phyloP scores from a whole-genome alignment of 2,113 vertebrate genomes.

The Sterna hirundo region DNA sequence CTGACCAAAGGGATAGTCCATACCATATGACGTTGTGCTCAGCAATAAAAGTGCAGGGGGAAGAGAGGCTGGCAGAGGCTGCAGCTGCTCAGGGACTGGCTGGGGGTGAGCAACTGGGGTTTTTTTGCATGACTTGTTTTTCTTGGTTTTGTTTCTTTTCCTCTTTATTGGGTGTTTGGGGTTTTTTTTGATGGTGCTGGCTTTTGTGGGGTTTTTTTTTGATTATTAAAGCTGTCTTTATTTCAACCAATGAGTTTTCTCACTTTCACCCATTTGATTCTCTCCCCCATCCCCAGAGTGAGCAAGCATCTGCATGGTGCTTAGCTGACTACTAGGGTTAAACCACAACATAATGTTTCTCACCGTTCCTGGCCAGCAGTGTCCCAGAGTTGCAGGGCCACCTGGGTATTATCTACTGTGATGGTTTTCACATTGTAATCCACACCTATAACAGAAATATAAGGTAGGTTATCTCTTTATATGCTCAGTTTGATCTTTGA shows the following conservation, averaged over 20 bases:
- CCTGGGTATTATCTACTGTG: slow-evolving; percentile 77
- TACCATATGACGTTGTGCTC: background rate
- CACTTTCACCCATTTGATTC: background rate
- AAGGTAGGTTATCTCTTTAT: background rate
- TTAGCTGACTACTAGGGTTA: background rate
- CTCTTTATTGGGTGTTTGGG: background rate
- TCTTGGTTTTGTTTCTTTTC: background rate
- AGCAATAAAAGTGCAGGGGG: background rate
- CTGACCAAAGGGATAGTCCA: background rate
- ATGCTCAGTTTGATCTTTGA: background rate
- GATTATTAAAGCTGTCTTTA: background rate
- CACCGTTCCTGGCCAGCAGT: slow-evolving; percentile 92
- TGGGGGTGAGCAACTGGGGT: background rate
- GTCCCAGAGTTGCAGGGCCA: slow-evolving; percentile 93
- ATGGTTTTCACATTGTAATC: slow-evolving; percentile 91
- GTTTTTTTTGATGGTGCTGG: background rate
- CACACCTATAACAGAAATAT: slow-evolving; percentile 76
- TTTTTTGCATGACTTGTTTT: background rate
- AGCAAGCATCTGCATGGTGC: background rate
- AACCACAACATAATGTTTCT: background rate
- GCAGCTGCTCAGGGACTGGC: background rate
- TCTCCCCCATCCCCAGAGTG: background rate
- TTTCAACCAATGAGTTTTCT: background rate
- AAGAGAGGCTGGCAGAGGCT: background rate
- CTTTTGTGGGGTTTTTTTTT: background rate